Conservation (phyloP, 2,797 vertebrate genomes). For the Fistularia tabacaria region DNA sequence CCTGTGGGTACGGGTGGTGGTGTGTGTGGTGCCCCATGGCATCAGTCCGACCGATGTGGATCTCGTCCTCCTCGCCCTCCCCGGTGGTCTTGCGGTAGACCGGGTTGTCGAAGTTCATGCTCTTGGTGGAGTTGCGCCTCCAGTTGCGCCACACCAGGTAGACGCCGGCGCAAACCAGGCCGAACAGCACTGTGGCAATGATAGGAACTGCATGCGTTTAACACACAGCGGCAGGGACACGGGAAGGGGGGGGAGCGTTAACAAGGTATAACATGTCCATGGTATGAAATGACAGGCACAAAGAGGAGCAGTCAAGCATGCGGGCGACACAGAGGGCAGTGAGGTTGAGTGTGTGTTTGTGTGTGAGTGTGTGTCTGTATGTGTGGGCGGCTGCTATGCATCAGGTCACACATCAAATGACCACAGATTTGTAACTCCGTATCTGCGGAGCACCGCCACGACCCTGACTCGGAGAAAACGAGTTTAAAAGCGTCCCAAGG, state of each 20-base stretch:
- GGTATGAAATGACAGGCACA: slow-evolving; percentile 56
- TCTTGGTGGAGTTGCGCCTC: slow-evolving; percentile 95
- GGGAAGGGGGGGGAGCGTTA: slow-evolving; percentile 63
- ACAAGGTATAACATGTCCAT: slow-evolving; percentile 59
- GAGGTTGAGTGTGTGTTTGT: slow-evolving; percentile 23
- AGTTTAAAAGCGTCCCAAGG: no score
- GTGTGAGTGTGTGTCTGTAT: slow-evolving; percentile 27
- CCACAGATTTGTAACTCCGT: no score
- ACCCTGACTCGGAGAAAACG: no score
- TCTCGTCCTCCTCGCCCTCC: slow-evolving; percentile 92
- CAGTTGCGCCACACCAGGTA: slow-evolving; percentile 97
- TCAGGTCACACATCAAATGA: no score
- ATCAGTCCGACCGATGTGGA: slow-evolving; percentile 90
- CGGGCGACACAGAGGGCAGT: slow-evolving; percentile 35
- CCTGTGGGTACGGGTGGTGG: slow-evolving; percentile 77
- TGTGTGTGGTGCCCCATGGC: slow-evolving; percentile 75
- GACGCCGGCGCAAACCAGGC: slow-evolving; percentile 85
- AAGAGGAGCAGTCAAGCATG: slow-evolving; percentile 51
- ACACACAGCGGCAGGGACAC: slow-evolving; percentile 70
- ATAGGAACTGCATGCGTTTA: slow-evolving; percentile 81
- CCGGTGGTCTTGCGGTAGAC: slow-evolving; percentile 94
- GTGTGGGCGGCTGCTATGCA: slow-evolving; percentile 13
- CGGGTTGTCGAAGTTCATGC: slow-evolving; percentile 99
- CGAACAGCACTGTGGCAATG: slow-evolving; percentile 84
- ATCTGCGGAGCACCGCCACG: no score